Evolutionary conservation across 2,888 invertebrate genomes (phyloP), one percentile per base, ranked within the genome.

Genomic region (Carabus problematicus): DNA sequence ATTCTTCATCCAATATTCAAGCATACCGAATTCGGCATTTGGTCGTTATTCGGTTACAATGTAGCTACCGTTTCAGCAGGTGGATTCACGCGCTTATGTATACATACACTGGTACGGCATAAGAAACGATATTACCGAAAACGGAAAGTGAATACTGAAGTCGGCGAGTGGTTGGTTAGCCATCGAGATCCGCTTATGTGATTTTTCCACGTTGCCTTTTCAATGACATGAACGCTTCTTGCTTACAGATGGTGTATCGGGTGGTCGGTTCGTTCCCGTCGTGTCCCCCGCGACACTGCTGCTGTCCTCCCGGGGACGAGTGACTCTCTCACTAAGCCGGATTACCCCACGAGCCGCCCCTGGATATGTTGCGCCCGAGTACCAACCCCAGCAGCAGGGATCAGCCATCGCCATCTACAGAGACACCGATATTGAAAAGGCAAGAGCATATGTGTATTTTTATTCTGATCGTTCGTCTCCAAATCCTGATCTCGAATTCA

Each of bases 381-480:
- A 85, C 78, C 81, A 84, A 73, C 82, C 82, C 47, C 84, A 82
- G 73, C 83, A 77, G 72, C 82, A 70, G 6, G 29, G 29, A 29
- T 3, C 29, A 2, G 6, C 29, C 29, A 29, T 6, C 29, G 29
- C 6, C 19, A 71, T 78, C 49, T 85, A 82, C 75, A 82, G 83
- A 61, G 86, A 87, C 76, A 85, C 85, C 64, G 86, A 86, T 78
- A 83, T 85, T 63, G 87, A 87, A 81, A 87, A 87, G 84, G 87
- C 86, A 78, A 77, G 71, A 29, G 3, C n/a, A 54, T 54, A 41
- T 14, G 8, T 18, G n/a, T 29, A 8, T 16, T 54, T 62, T 62
- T 43, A 12, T 8, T 42, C n/a, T 1, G 3, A 64, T 18, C 11
- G 19, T 45, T 8, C 11, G 58, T 29, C 43, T n/a, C 1, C 52